Conservation (phyloP, 2,888 invertebrate species). For the Cyaniris semiargus region DNA sequence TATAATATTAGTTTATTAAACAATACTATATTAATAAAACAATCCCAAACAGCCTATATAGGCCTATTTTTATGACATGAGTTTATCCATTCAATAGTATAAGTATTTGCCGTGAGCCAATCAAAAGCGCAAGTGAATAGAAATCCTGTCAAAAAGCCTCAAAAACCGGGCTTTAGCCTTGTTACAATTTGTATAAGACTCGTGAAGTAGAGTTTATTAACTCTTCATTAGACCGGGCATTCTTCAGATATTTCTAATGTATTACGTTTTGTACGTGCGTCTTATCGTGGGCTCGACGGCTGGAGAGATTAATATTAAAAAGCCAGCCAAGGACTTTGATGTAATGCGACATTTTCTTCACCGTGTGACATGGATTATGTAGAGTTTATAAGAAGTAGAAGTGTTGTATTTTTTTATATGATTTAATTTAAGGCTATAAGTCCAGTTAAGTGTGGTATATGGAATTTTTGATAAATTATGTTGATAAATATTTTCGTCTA, state of each 20-base stretch:
- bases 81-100: not conserved
- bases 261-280: slow-evolving; percentile 51
- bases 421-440: not conserved
- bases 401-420: not conserved
- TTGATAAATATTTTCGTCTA: too few species aligned
- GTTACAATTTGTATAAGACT: not conserved
- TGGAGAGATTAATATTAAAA: slow-evolving; percentile 62
- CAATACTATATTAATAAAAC: too few species aligned
- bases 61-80: too few species aligned
- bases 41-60: too few species aligned
- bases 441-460: too few species aligned
- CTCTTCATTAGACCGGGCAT: slow-evolving; percentile 24
- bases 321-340: slow-evolving; percentile 61
- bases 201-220: slow-evolving; percentile 15
- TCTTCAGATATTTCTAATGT: slow-evolving; percentile 37
- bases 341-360: slow-evolving; percentile 60
- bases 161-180: not conserved
- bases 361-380: slow-evolving; percentile 36
- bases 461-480: too few species aligned
- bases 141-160: not conserved
- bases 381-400: slow-evolving; percentile 32
- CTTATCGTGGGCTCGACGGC: slow-evolving; percentile 57
- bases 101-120: not conserved
- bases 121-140: not conserved
- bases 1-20: too few species aligned